A percentile compares a stretch with the other conserved stretches of the same genome.
Evolutionary conservation across 2,797 vertebrate genomes (phyloP).

Genomic region (Siniperca obscura): DNA sequence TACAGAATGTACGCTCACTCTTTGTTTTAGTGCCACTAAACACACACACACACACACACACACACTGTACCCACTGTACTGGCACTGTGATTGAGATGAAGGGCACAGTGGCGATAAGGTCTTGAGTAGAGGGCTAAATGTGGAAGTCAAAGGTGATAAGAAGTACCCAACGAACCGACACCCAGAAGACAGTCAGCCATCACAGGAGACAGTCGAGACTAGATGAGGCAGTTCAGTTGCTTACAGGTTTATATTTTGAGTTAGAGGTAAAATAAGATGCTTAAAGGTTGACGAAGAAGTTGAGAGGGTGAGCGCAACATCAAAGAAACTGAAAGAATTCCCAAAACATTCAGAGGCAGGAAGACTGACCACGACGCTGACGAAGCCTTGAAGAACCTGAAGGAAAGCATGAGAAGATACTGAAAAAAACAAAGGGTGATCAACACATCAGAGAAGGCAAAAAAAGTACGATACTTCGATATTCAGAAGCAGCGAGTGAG

Average conservation of each 20-base stretch:
- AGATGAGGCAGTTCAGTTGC: background rate
- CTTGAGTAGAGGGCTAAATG: slow-evolving; percentile 75
- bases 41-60: slow-evolving; percentile 18
- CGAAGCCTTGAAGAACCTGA: background rate
- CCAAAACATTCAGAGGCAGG: background rate
- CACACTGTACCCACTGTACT: slow-evolving; percentile 19
- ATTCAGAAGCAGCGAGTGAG: background rate
- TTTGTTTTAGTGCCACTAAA: background rate
- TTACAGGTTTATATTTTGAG: background rate
- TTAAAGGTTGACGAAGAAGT: background rate
- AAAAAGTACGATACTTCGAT: background rate
- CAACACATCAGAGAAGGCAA: background rate
- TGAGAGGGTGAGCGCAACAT: background rate
- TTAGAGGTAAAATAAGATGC: background rate
- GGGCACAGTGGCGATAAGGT: slow-evolving; percentile 65
- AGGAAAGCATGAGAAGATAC: no score
- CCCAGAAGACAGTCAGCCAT: slow-evolving; percentile 1
- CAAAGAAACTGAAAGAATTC: background rate
- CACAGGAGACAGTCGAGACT: background rate
- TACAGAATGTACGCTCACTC: background rate
- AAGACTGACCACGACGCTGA: rapidly evolving
- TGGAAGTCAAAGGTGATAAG: slow-evolving; percentile 69
- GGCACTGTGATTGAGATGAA: slow-evolving; percentile 35
- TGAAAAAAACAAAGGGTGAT: background rate
- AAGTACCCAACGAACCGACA: slow-evolving; percentile 9